Conservation (phyloP, 2,888 invertebrate species). For the Stenoptilia bipunctidactyla region DNA sequence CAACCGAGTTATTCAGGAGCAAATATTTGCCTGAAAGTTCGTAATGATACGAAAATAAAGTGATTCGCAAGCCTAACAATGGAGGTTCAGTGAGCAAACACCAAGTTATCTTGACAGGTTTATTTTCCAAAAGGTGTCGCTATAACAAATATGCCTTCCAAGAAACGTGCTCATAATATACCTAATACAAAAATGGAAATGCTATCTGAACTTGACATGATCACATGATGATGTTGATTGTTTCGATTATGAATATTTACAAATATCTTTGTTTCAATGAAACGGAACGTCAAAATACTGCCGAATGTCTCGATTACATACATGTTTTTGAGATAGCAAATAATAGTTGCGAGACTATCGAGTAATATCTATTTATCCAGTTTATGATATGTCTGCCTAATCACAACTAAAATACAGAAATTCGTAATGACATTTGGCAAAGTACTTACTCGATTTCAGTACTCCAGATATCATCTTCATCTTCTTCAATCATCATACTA, state of each 20-base stretch:
- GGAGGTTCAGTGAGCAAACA: slow-evolving; percentile 47
- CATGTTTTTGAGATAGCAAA: too few species aligned
- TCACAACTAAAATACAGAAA: background rate
- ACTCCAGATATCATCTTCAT: slow-evolving; percentile 39
- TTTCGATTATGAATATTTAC: background rate
- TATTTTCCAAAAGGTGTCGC: slow-evolving; percentile 32
- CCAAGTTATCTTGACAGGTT: slow-evolving; percentile 60
- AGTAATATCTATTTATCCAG: too few species aligned
- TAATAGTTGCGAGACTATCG: too few species aligned
- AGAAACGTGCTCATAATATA: slow-evolving; percentile 36
- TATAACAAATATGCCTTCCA: slow-evolving; percentile 43
- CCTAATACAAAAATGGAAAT: slow-evolving; percentile 34
- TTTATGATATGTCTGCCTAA: too few species aligned
- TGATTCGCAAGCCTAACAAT: slow-evolving; percentile 31
- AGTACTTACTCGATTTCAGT: slow-evolving; percentile 43
- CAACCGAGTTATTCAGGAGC: background rate
- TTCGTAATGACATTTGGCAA: background rate
- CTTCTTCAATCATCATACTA: slow-evolving; percentile 17
- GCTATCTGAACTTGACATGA: slow-evolving; percentile 22
- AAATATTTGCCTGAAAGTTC: slow-evolving; percentile 13
- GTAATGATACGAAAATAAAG: slow-evolving; percentile 24
- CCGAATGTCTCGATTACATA: too few species aligned
- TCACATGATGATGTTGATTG: slow-evolving; percentile 9
- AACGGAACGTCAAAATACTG: too few species aligned
- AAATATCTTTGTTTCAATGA: background rate